Percentiles rank a stretch among this genome's conserved stretches.
Evolutionary conservation across 2,888 invertebrate genomes (phyloP).

Genomic region (Cantharis lateralis): DNA sequence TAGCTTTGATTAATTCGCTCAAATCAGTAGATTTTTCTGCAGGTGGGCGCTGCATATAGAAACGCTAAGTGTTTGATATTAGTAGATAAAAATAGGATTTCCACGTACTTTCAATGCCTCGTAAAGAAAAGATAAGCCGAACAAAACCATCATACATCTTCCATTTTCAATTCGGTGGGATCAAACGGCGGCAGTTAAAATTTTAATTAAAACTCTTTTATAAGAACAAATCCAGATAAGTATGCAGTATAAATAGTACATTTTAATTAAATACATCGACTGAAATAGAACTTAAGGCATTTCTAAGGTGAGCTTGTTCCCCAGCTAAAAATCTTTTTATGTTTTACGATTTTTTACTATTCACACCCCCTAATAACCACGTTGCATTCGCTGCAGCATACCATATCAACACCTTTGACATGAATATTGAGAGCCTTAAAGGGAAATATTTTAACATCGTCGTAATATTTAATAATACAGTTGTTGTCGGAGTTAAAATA

Average conservation of each 20-base stretch:
- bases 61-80: neutral
- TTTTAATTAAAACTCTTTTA: neutral
- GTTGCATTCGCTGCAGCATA: slow-evolving; percentile 21
- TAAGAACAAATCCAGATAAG: neutral
- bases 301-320: neutral
- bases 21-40: neutral
- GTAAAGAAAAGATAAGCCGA: neutral
- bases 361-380: slow-evolving; percentile 37
- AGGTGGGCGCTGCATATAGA: neutral
- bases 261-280: neutral
- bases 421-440: slow-evolving; percentile 45
- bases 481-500: slow-evolving; percentile 48
- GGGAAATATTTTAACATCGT: slow-evolving; percentile 53
- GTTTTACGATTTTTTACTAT: slow-evolving; percentile 22
- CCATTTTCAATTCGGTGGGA: neutral
- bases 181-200: neutral
- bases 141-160: neutral
- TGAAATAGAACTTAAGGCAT: neutral
- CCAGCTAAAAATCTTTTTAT: neutral
- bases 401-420: slow-evolving; percentile 45
- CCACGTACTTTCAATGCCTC: neutral
- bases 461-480: slow-evolving; percentile 54
- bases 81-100: neutral
- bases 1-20: neutral
- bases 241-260: neutral